phyloP scores from a whole-genome alignment of 1,140 invertebrate species.

The Trichonephila inaurata region DNA sequence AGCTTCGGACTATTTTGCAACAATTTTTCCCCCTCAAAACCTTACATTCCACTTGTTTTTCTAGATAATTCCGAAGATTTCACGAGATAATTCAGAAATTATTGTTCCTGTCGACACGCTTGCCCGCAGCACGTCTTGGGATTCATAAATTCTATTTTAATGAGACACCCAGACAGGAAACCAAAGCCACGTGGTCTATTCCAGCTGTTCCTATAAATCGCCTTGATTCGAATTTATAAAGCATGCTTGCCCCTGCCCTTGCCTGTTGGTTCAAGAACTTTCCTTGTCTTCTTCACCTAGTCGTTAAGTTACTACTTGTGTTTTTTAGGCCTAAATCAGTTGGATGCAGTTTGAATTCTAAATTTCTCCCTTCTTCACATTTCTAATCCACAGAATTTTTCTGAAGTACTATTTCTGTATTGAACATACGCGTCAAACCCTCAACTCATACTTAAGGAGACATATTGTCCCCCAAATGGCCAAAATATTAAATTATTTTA shows the following conservation, averaged over 20 bases:
- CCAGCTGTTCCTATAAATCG: constrained; percentile 47
- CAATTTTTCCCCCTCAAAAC: too few relatives aligned
- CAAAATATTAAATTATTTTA: too few relatives aligned
- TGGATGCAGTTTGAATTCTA: too few relatives aligned
- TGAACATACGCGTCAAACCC: too few relatives aligned
- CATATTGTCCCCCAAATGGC: too few relatives aligned
- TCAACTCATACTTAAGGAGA: too few relatives aligned
- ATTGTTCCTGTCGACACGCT: not conserved
- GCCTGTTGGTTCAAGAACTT: not conserved
- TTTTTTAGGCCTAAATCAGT: too few relatives aligned
- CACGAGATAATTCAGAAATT: constrained; percentile 11
- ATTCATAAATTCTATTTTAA: constrained; percentile 1
- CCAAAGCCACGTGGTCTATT: not conserved
- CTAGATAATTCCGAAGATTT: not conserved
- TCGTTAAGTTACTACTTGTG: too few relatives aligned
- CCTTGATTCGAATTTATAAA: constrained; percentile 31
- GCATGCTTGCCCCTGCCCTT: not conserved
- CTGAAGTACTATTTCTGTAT: too few relatives aligned
- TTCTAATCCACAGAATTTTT: too few relatives aligned
- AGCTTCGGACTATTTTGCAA: too few relatives aligned
- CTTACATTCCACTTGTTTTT: not conserved
- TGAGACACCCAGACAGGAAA: constrained; percentile 2
- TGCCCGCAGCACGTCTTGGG: not conserved
- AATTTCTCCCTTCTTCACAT: too few relatives aligned
- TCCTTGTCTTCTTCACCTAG: not conserved